Percentiles rank a stretch among this genome's conserved stretches.
Conservation (phyloP, 2,888 invertebrate genomes). For the Torymus auratus region DNA sequence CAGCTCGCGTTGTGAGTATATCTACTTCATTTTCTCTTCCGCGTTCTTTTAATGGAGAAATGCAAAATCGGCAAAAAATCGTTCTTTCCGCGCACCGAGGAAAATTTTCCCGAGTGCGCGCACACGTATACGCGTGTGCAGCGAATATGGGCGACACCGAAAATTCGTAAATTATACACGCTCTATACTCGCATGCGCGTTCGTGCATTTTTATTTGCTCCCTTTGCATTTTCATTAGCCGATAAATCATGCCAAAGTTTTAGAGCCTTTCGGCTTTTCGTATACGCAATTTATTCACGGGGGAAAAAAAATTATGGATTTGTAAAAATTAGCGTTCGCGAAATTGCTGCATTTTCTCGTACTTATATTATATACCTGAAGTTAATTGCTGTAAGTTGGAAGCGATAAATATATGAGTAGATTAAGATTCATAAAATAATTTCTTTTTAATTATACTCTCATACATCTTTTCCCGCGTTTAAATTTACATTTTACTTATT, state of each 20-base stretch:
- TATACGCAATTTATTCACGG: neutral
- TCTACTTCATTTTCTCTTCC: constrained; percentile 44
- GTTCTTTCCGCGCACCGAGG: neutral
- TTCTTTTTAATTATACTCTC: no score
- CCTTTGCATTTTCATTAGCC: constrained; percentile 34
- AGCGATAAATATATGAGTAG: no score
- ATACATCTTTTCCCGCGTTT: no score
- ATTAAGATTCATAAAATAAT: no score
- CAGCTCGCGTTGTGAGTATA: constrained; percentile 18
- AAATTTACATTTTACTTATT: no score
- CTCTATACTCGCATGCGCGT: neutral
- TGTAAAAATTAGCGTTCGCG: neutral
- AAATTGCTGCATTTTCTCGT: neutral
- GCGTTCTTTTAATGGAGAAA: constrained; percentile 47
- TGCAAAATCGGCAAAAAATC: constrained; percentile 46
- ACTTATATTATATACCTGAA: neutral
- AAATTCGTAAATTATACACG: constrained; percentile 20
- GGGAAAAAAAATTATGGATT: constrained; percentile 15
- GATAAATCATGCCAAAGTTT: constrained; percentile 3
- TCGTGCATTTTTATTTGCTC: constrained; percentile 18
- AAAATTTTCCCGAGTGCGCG: neutral
- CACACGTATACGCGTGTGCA: no score
- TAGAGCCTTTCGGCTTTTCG: neutral
- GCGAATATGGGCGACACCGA: constrained; percentile 15
- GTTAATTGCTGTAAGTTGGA: no score